Evolutionary conservation across 2,888 invertebrate species (phyloP), one percentile per base, ranked within the genome.

Genomic region (Catocala nupta): DNA sequence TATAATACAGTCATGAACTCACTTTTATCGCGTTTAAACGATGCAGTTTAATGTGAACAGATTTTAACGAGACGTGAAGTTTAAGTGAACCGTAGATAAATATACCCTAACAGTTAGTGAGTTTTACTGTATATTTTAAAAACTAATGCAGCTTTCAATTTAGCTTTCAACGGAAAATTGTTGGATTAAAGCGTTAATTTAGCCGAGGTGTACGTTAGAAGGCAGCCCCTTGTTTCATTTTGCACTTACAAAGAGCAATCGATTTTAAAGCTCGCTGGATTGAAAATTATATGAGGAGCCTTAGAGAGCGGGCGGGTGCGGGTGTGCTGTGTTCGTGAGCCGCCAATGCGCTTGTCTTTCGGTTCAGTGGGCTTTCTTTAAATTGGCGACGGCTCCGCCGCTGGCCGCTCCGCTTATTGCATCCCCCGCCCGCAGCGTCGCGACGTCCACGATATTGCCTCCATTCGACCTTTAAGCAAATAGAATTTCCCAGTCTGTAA

Each of bases 281-380:
- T 93, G 94, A 92, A 94, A 93, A 94, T 94, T 93, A 93, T 93
- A 92, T 92, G 93, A 92, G 90, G 86, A 92, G 89, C 91, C 88
- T 92, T 87, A 88, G 87, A 88, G 87, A 88, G 84, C 80, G 81
- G 81, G 77, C 75, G 85, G 85, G 88, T 87, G 84, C 86, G 87
- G 89, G 89, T 82, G 87, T 83, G 86, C 71, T 70, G 65, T 81
- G 90, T 84, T 90, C 87, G 90, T 89, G 92, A 91, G 93, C 94
- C 93, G 90, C 93, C 94, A 93, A 92, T 94, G 93, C 94, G 94
- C 94, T 94, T 94, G 93, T 93, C 94, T 94, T 94, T 93, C 94
- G 90, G 94, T 94, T 94, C 94, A 94, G 86, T 94, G 94, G 92
- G 94, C 93, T 94, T 94, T 94, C 94, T 94, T 94, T 94, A 94